Percentiles rank a stretch among this genome's conserved stretches.
These are phyloP conservation scores for Calyptommatus sinebrachiatus DNA, from an alignment of 2,113 vertebrate species.

Conservation along the genomic window DNA sequence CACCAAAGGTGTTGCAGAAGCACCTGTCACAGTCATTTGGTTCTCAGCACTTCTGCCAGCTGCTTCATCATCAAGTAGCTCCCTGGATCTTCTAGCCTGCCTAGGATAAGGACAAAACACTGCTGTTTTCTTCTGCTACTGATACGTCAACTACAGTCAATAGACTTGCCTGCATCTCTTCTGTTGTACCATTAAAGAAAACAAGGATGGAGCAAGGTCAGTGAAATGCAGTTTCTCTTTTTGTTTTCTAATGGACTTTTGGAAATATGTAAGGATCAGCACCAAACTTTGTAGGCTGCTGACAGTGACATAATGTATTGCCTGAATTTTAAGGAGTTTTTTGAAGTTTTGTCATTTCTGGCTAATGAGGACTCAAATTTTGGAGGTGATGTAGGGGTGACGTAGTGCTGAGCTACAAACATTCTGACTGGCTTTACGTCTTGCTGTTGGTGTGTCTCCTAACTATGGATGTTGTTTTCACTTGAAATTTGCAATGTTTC, in stretches of 20 bases:
- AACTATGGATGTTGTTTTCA: neutral
- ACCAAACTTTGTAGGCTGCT: conserved; percentile 43
- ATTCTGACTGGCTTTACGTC: neutral
- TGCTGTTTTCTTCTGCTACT: conserved; percentile 13
- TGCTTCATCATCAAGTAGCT: neutral
- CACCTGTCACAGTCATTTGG: conserved; percentile 9
- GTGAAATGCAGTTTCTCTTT: conserved; percentile 51
- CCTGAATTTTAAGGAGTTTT: neutral
- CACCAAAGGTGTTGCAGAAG: conserved; percentile 26
- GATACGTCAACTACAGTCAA: neutral
- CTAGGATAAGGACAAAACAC: neutral
- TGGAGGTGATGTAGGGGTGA: neutral
- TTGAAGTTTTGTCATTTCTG: neutral
- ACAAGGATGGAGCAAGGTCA: conserved; percentile 68
- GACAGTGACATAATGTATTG: conserved; percentile 8
- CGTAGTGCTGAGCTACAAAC: neutral
- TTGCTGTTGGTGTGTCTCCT: neutral
- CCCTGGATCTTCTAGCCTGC: neutral
- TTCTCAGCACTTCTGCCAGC: neutral
- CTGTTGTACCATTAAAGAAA: conserved; percentile 7
- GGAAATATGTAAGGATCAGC: conserved; percentile 36
- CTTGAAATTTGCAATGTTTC: neutral
- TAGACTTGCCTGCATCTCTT: neutral
- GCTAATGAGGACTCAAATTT: neutral
- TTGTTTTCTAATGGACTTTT: conserved; percentile 15